Base-by-base conservation (phyloP, 2,113 vertebrate genomes). In the Amia ocellicauda region DNA sequence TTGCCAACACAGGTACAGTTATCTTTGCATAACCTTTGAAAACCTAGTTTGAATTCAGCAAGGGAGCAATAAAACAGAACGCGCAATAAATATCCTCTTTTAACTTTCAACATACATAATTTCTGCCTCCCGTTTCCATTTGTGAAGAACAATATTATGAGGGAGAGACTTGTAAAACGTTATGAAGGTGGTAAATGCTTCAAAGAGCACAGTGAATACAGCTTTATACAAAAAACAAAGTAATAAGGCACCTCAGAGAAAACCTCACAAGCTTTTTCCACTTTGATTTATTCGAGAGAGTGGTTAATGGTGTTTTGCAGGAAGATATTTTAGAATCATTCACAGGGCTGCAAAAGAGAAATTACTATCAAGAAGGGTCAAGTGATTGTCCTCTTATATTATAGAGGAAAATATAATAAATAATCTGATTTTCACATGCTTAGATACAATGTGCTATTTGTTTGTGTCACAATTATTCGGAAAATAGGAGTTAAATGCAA, bases 1-100 rank as follows among this genome's bases (percentile, higher is more conserved):
- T 43, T 58, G 41, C 51, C 72, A 63, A 76, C 67, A 63, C 69
- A 76, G 29, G 59, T 70, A 62, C 54, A 70, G 73, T 62, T 75
- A 56, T 72, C 66, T 76, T 73, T 72, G 74, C 58, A 19, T 26
- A 64, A 72, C 55, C 55, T 50, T 36, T 50, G 42, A 52, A 56
- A 63, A 57, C 51, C 40, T 22, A 14, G 52, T 66, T 69, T 73
- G 62, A 63, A 45, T 69, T 62, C 52, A 36, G 9, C 57, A 24
- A 63, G 66, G 60, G 69, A 70, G 64, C 49, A 64, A 28, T 73
- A 52, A 77, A 74, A n/a, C 27, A 3, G 11, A 47, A 63, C 55
- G 45, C 27, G 62, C 31, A 68, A 76, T 73, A 76, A 78, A 76
- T 71, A 74, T 61, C 53, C 64, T 41, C 57, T 60, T 70, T 58